A percentile compares a stretch with the other conserved stretches of the same genome.
phyloP scores from a whole-genome alignment of 1,140 invertebrate species.

The Bombus balteatus region DNA sequence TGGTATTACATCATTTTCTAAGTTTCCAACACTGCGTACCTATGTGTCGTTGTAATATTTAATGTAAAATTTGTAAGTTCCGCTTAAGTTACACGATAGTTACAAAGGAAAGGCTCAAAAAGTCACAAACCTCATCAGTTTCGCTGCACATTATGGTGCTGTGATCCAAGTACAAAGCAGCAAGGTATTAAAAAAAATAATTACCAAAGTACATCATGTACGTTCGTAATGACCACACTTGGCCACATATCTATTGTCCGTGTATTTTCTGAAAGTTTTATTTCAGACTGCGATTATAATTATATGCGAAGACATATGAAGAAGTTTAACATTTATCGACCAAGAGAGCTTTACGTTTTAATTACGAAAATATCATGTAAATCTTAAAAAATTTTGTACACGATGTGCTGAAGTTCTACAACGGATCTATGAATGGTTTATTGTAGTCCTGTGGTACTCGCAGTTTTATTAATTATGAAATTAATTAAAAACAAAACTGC shows the following conservation, averaged over 20 bases:
- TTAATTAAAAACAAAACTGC: background rate
- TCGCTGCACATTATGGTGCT: conserved; percentile 4
- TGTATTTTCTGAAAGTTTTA: conserved; percentile 45
- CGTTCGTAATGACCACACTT: conserved; percentile 35
- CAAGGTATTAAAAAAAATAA: conserved; percentile 29
- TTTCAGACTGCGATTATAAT: conserved; percentile 25
- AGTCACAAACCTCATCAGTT: conserved; percentile 21
- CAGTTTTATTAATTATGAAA: background rate
- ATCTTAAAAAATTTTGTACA: background rate
- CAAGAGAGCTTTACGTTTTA: conserved; percentile 16
- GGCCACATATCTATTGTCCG: conserved; percentile 53
- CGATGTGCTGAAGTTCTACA: background rate
- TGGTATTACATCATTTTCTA: background rate
- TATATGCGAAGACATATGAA: background rate
- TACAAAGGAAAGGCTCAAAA: background rate
- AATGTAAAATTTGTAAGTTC: background rate
- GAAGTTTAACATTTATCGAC: conserved; percentile 27
- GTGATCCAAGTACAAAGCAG: conserved; percentile 61
- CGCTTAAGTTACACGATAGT: conserved; percentile 1
- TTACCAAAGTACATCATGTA: conserved; percentile 8
- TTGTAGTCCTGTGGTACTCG: background rate
- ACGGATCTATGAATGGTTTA: conserved; percentile 1
- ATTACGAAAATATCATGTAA: background rate
- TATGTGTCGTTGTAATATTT: background rate
- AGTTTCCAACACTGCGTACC: background rate